Conservation (phyloP, 2,888 invertebrate genomes). For the Xylocampa areola region DNA sequence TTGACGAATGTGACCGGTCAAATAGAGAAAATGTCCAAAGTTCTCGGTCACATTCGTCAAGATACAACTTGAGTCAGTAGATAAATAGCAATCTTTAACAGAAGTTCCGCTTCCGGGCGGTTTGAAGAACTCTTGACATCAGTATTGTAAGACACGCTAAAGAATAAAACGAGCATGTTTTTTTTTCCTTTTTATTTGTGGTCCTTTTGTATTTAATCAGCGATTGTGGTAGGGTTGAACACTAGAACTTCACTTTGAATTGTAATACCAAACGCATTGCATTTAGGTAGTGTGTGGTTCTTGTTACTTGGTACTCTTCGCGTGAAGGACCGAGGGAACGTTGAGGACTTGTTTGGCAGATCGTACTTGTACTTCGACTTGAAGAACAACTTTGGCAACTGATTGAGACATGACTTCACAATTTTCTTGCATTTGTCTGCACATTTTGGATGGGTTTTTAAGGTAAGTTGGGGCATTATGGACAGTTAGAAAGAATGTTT, state of each 20-base stretch:
- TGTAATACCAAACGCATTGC: conserved; percentile 76
- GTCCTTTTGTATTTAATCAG: too few species aligned
- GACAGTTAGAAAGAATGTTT: conserved; percentile 32
- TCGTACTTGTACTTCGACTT: conserved; percentile 82
- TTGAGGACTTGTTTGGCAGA: conserved; percentile 77
- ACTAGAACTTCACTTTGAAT: conserved; percentile 55
- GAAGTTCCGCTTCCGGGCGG: too few species aligned
- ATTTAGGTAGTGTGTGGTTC: conserved; percentile 86
- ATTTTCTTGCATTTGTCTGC: conserved; percentile 86
- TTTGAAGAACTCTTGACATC: too few species aligned
- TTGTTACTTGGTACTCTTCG: conserved; percentile 78
- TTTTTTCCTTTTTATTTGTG: too few species aligned
- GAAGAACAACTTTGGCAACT: conserved; percentile 82
- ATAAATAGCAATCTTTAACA: too few species aligned
- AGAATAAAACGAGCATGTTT: too few species aligned
- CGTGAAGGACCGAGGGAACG: conserved; percentile 79
- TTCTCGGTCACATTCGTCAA: too few species aligned
- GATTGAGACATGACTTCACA: conserved; percentile 82
- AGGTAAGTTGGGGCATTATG: conserved; percentile 37
- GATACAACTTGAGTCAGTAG: too few species aligned
- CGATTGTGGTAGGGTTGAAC: too few species aligned
- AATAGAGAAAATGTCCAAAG: too few species aligned
- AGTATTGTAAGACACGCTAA: too few species aligned
- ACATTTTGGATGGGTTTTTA: conserved; percentile 52
- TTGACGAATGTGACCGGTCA: too few species aligned